Percentiles rank a stretch among this genome's conserved stretches.
Conservation (phyloP, 2,113 vertebrate species). For the Anolis carolinensis region DNA sequence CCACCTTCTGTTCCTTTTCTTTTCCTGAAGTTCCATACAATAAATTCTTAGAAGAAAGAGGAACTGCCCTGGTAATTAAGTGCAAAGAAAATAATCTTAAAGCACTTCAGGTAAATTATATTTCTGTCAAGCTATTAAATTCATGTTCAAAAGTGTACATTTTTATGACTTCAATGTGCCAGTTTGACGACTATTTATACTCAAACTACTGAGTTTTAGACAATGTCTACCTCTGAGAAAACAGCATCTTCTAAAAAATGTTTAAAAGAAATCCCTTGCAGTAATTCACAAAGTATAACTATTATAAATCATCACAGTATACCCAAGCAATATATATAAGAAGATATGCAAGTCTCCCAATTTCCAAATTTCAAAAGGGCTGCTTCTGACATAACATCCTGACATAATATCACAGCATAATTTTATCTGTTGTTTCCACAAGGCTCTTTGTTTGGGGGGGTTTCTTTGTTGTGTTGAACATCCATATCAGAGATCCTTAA, state of each 20-base stretch:
- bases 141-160: not conserved
- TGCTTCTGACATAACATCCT: not conserved
- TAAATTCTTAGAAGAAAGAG: not conserved
- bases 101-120: not conserved
- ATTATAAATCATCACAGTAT: not conserved
- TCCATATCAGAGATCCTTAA: not conserved
- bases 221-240: not conserved
- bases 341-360: not conserved
- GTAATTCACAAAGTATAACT: conserved; percentile 10
- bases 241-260: not conserved
- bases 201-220: not conserved
- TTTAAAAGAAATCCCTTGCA: not conserved
- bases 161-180: not conserved
- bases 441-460: not conserved
- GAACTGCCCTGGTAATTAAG: not conserved
- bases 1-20: not conserved
- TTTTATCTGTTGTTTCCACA: not conserved
- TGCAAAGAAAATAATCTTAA: not conserved
- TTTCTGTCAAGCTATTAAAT: not conserved
- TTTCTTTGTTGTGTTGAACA: not conserved
- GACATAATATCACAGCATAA: not conserved
- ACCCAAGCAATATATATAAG: not conserved
- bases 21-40: no score
- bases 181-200: not conserved
- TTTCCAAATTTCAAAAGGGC: not conserved